Percentiles rank a stretch among this genome's conserved stretches.
Conservation (phyloP, 2,797 vertebrate species). For the Enteromius viviparus region DNA sequence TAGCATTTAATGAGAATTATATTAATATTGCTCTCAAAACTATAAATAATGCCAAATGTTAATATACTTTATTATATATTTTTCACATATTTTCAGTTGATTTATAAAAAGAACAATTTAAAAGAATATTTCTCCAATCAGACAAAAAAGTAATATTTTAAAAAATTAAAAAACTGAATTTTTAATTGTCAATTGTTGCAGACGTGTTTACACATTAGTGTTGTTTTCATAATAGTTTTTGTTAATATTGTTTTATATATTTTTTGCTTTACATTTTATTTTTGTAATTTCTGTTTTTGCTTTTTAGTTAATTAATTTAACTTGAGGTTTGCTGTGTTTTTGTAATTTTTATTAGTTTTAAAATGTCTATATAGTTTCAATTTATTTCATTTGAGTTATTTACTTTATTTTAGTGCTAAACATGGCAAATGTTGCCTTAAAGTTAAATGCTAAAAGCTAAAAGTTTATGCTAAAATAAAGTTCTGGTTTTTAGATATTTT, state of each 20-base stretch:
- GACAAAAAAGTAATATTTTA: background rate
- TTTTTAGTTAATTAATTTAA: background rate
- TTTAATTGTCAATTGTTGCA: background rate
- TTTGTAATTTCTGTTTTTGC: background rate
- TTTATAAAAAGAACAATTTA: background rate
- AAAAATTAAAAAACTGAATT: too few species aligned
- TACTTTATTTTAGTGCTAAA: background rate
- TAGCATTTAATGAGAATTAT: background rate
- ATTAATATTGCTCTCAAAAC: background rate
- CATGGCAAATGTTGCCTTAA: background rate
- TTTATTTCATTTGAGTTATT: too few species aligned
- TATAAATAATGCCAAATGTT: background rate
- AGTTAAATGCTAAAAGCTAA: too few species aligned
- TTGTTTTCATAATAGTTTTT: background rate
- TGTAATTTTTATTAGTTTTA: background rate
- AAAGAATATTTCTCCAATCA: background rate
- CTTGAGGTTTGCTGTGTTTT: background rate
- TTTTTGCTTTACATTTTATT: background rate
- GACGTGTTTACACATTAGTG: background rate
- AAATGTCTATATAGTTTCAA: background rate
- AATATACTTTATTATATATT: background rate
- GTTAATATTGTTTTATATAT: background rate
- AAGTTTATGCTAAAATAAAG: background rate
- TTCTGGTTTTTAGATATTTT: background rate
- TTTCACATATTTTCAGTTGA: background rate